Evolutionary conservation across 2,888 invertebrate genomes (phyloP).

Genomic region (Labia minor): DNA sequence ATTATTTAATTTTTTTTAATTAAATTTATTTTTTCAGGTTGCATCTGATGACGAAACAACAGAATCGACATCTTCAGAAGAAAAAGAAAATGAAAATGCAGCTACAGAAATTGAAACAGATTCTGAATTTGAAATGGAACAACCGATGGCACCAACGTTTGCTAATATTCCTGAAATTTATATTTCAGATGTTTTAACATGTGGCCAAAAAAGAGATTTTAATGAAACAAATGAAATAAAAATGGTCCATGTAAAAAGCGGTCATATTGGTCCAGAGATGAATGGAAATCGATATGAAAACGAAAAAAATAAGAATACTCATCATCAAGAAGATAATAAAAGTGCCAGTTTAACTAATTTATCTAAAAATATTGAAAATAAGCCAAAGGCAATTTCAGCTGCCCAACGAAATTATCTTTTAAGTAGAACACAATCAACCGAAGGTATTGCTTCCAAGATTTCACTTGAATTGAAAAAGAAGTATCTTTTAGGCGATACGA

Average conservation of each 20-base stretch:
- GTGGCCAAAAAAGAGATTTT: conserved; percentile 23
- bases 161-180: conserved; percentile 58
- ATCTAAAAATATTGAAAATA: conserved; percentile 26
- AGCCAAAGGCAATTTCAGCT: conserved; percentile 39
- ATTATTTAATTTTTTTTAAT: too few species aligned
- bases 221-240: conserved; percentile 28
- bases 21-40: conserved; percentile 39
- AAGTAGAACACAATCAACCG: conserved; percentile 73
- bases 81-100: conserved; percentile 64
- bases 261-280: conserved; percentile 36
- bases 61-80: conserved; percentile 40
- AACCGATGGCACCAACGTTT: conserved; percentile 52
- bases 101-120: conserved; percentile 88
- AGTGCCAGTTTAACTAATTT: conserved; percentile 23
- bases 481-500: conserved; percentile 65
- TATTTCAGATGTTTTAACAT: conserved; percentile 62
- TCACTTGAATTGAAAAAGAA: conserved; percentile 77
- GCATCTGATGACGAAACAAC: conserved; percentile 52
- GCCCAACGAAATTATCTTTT: conserved; percentile 63
- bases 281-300: conserved; percentile 35
- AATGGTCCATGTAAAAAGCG: conserved; percentile 29
- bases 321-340: conserved; percentile 22
- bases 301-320: conserved; percentile 21
- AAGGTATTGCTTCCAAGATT: conserved; percentile 76
- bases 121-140: conserved; percentile 82